These are phyloP conservation scores for Drosophila mojavensis DNA, from an alignment of 1,140 invertebrate genomes.

Conservation along the genomic window DNA sequence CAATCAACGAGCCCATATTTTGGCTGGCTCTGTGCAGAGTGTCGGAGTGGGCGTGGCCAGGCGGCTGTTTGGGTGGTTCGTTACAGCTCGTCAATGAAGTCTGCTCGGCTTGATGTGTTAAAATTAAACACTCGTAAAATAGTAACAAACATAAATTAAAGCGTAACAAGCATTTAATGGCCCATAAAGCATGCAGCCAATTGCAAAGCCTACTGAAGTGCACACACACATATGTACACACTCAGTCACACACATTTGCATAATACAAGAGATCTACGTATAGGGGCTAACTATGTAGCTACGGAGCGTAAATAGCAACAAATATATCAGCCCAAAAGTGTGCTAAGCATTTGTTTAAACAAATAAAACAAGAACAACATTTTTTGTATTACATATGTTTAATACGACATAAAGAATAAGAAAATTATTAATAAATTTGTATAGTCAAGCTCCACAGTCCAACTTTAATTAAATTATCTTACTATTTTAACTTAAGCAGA, in stretches of 20 bases:
- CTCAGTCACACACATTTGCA: not conserved
- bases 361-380: not conserved
- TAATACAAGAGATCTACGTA: not conserved
- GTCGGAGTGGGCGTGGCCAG: not conserved
- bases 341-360: conserved; percentile 22
- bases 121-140: conserved; percentile 80
- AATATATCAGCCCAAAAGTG: conserved; percentile 36
- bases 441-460: not conserved
- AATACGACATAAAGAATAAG: too few species aligned
- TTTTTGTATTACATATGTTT: not conserved
- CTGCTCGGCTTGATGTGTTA: conserved; percentile 51
- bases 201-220: not conserved
- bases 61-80: conserved; percentile 1
- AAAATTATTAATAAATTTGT: not conserved
- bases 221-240: not conserved
- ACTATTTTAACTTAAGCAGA: too few species aligned
- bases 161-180: conserved; percentile 78
- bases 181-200: conserved; percentile 59
- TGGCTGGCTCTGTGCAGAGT: not conserved
- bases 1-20: conserved; percentile 51
- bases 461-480: too few species aligned
- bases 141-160: conserved; percentile 72
- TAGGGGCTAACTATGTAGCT: too few species aligned
- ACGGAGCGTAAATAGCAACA: too few species aligned
- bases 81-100: conserved; percentile 20